Conservation (phyloP, 1,140 invertebrate species). For the Dreissena polymorpha region DNA sequence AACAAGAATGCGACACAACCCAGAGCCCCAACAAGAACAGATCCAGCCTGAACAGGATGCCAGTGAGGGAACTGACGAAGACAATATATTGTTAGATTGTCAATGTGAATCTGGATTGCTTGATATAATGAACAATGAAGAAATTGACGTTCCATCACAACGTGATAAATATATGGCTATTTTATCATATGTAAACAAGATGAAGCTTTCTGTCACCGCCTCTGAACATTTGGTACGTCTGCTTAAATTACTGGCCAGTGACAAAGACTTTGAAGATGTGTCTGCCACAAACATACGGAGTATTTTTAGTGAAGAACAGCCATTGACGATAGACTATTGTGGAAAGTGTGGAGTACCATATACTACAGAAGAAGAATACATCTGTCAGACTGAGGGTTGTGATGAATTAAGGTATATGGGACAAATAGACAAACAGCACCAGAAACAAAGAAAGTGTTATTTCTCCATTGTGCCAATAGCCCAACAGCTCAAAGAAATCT, state of each 20-base stretch:
- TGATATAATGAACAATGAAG: neutral
- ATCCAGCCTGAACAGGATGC: neutral
- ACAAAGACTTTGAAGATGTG: neutral
- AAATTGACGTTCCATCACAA: no score
- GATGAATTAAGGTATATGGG: neutral
- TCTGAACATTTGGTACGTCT: slow-evolving; percentile 10
- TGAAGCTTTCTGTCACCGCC: slow-evolving; percentile 11
- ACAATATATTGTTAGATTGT: neutral
- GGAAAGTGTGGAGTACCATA: neutral
- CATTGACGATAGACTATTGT: slow-evolving; percentile 12
- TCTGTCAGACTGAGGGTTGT: neutral
- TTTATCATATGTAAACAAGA: slow-evolving; percentile 4
- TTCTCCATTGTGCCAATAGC: slow-evolving; percentile 1
- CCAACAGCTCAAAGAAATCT: neutral
- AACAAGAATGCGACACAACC: slow-evolving; percentile 2
- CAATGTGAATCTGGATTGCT: neutral
- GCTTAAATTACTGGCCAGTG: neutral
- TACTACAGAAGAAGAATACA: neutral
- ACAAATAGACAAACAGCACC: neutral
- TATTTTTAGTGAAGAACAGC: neutral
- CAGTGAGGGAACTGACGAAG: slow-evolving; percentile 4
- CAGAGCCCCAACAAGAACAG: neutral
- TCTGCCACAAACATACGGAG: neutral
- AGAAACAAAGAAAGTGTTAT: neutral
- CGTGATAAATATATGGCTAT: no score